Percentiles rank a stretch among this genome's conserved stretches.
Conservation (phyloP, 1,140 invertebrate genomes). For the Papilio xuthus region DNA sequence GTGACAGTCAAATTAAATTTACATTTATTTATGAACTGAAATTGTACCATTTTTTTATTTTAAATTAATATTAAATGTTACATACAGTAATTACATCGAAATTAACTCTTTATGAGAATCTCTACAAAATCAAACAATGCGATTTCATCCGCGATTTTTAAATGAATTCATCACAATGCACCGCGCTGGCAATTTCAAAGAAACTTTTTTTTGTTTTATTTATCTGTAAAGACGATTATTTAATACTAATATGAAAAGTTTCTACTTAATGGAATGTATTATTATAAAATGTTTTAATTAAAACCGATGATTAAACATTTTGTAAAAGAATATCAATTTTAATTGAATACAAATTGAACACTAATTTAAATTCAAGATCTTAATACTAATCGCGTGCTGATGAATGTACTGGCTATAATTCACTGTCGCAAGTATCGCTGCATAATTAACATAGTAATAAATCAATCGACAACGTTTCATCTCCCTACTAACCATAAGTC, state of each 20-base stretch:
- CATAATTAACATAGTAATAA: constrained; percentile 28
- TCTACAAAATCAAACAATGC: too few relatives aligned
- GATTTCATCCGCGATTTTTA: too few relatives aligned
- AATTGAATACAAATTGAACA: neutral
- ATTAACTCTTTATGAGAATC: too few relatives aligned
- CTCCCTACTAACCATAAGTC: neutral
- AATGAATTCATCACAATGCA: too few relatives aligned
- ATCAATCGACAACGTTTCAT: constrained; percentile 22
- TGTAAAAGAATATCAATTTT: neutral
- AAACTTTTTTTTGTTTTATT: too few relatives aligned
- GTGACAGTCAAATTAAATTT: neutral
- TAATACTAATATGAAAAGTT: too few relatives aligned
- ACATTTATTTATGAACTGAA: neutral
- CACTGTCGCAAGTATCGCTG: neutral
- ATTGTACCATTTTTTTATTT: too few relatives aligned
- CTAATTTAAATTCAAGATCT: constrained; percentile 2
- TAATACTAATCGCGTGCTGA: constrained; percentile 19
- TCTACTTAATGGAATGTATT: too few relatives aligned
- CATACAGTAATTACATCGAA: too few relatives aligned
- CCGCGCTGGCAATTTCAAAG: too few relatives aligned
- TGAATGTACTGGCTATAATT: neutral
- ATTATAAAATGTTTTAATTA: neutral
- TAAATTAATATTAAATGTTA: too few relatives aligned
- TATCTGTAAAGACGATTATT: too few relatives aligned
- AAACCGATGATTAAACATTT: neutral